These are phyloP conservation scores for Ornithorhynchus anatinus DNA, from an alignment of 2,113 vertebrate species.

Conservation along the genomic window DNA sequence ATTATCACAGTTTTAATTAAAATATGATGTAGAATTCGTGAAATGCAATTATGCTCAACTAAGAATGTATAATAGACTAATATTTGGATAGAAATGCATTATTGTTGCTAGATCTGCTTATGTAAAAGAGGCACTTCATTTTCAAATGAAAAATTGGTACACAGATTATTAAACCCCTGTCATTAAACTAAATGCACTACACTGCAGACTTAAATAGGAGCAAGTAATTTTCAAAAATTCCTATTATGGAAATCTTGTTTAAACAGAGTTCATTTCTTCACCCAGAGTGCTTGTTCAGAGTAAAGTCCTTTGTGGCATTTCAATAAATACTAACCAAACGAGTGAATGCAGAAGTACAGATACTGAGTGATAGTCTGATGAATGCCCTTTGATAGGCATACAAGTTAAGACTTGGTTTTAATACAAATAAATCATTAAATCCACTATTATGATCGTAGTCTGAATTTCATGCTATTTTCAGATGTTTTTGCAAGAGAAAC, in stretches of 20 bases:
- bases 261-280: not conserved
- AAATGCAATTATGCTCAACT: constrained; percentile 74
- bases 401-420: too few species aligned
- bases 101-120: constrained; percentile 45
- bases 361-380: too few species aligned
- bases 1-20: constrained; percentile 76
- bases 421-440: too few species aligned
- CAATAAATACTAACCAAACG: too few species aligned
- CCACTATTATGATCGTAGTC: too few species aligned
- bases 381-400: too few species aligned
- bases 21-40: constrained; percentile 71
- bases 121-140: constrained; percentile 56
- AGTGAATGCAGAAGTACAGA: too few species aligned
- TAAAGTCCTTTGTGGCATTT: too few species aligned
- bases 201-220: constrained; percentile 28
- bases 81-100: constrained; percentile 59
- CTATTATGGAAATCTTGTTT: too few species aligned
- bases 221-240: not conserved
- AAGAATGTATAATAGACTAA: constrained; percentile 62
- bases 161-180: constrained; percentile 44
- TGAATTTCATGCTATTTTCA: too few species aligned
- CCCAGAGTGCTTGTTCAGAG: too few species aligned
- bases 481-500: too few species aligned
- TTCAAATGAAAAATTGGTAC: constrained; percentile 61
- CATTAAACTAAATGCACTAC: constrained; percentile 33